phyloP scores from a whole-genome alignment of 2,888 invertebrate species.

The Clanis bilineata region DNA sequence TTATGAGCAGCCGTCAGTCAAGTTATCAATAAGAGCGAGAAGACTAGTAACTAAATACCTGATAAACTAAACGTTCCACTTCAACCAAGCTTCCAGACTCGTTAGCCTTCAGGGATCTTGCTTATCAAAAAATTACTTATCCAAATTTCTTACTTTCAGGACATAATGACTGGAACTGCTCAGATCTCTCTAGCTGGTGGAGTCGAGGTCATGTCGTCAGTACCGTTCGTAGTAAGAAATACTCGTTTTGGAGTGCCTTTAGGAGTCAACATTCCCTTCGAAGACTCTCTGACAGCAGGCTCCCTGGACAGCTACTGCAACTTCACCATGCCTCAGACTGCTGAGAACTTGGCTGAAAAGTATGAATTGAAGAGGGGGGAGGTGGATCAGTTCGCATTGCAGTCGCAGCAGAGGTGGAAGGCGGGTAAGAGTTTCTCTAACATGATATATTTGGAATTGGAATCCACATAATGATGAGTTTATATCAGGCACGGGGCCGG shows the following conservation, averaged over 20 bases:
- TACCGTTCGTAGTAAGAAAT: constrained; percentile 92
- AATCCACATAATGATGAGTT: no score
- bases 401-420: constrained; percentile 94
- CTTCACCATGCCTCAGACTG: constrained; percentile 97
- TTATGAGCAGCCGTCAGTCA: no score
- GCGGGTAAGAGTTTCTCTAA: constrained; percentile 78
- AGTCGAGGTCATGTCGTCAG: constrained; percentile 96
- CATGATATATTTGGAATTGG: no score
- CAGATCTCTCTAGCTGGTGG: constrained; percentile 95
- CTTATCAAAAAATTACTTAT: no score
- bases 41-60: no score
- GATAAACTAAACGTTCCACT: no score
- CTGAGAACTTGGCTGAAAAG: constrained; percentile 94
- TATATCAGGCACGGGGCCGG: no score
- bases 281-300: constrained; percentile 88
- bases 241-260: constrained; percentile 93
- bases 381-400: constrained; percentile 91
- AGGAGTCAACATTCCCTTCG: constrained; percentile 88
- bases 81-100: no score
- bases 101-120: neutral
- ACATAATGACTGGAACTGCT: constrained; percentile 91
- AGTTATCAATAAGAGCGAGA: no score
- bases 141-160: constrained; percentile 80
- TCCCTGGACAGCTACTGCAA: constrained; percentile 93
- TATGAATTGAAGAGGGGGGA: constrained; percentile 89